phyloP scores from a whole-genome alignment of 2,113 vertebrate genomes.

The Oplegnathus fasciatus region DNA sequence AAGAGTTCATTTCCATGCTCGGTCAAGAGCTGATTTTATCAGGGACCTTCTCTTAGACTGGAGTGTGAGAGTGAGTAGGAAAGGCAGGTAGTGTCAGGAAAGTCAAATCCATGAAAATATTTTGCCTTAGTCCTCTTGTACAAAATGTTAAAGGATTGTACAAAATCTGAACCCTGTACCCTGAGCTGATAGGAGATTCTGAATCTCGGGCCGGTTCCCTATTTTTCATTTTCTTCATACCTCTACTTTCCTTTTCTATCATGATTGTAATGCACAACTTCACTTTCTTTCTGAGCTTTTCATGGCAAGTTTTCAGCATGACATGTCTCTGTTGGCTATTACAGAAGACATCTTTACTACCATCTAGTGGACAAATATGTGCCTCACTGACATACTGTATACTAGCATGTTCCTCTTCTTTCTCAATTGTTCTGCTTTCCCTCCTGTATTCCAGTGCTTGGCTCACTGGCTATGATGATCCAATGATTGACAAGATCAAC shows the following conservation, averaged over 20 bases:
- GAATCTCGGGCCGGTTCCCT: slow-evolving; percentile 32
- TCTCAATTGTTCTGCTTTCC: slow-evolving; percentile 19
- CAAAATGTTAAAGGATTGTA: neutral
- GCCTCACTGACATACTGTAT: neutral
- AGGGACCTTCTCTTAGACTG: neutral
- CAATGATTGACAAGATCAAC: slow-evolving; percentile 91
- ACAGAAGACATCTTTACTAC: slow-evolving; percentile 26
- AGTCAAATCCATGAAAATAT: slow-evolving; percentile 6
- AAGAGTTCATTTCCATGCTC: neutral
- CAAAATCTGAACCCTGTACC: slow-evolving; percentile 29
- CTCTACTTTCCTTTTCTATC: neutral
- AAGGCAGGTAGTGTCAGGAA: slow-evolving; percentile 14
- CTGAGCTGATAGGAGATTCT: slow-evolving; percentile 79
- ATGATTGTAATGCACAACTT: neutral
- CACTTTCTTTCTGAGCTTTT: slow-evolving; percentile 1
- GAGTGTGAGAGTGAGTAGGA: slow-evolving; percentile 14
- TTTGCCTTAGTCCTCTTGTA: neutral
- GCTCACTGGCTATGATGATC: slow-evolving; percentile 93
- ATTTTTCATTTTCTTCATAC: neutral
- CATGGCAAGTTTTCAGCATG: slow-evolving; percentile 48
- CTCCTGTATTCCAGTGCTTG: slow-evolving; percentile 88
- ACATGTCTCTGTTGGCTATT: neutral
- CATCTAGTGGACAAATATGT: slow-evolving; percentile 66
- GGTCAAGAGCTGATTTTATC: neutral
- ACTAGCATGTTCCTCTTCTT: neutral